Evolutionary conservation across 2,113 vertebrate genomes (phyloP).

Genomic region (Lophochroa leadbeateri): DNA sequence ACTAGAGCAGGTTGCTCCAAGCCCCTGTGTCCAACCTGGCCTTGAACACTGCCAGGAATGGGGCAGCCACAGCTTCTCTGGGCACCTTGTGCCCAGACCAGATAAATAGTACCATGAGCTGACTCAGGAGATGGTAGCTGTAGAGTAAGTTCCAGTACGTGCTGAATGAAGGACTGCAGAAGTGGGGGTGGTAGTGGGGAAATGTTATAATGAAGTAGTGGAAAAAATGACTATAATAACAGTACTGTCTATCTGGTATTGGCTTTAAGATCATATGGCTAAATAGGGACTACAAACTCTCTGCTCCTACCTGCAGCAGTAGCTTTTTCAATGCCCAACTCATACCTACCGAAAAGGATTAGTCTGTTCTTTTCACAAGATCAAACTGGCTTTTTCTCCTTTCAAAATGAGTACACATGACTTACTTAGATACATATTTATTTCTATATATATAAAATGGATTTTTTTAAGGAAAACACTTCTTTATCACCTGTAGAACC

Average conservation of each 20-base stretch:
- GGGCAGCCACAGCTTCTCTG: too few species aligned
- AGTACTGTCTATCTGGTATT: rapidly evolving
- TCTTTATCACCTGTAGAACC: background rate
- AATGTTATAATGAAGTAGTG: too few species aligned
- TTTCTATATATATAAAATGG: background rate
- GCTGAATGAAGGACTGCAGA: too few species aligned
- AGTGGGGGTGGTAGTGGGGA: too few species aligned
- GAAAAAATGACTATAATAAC: background rate
- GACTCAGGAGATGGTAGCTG: too few species aligned
- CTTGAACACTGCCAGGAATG: too few species aligned
- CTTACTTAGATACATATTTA: background rate
- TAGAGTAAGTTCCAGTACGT: too few species aligned
- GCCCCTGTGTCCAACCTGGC: too few species aligned
- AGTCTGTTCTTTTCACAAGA: background rate
- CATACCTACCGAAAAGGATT: rapidly evolving
- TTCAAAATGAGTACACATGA: background rate
- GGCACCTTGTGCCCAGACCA: too few species aligned
- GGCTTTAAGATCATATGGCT: background rate
- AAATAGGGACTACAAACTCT: background rate
- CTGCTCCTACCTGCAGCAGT: background rate
- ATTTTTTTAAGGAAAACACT: background rate
- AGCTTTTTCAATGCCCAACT: background rate
- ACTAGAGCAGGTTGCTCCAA: background rate
- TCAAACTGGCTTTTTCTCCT: background rate
- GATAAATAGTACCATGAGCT: too few species aligned